Base-by-base conservation (phyloP, 2,113 vertebrate species). In the Heptranchias perlo region DNA sequence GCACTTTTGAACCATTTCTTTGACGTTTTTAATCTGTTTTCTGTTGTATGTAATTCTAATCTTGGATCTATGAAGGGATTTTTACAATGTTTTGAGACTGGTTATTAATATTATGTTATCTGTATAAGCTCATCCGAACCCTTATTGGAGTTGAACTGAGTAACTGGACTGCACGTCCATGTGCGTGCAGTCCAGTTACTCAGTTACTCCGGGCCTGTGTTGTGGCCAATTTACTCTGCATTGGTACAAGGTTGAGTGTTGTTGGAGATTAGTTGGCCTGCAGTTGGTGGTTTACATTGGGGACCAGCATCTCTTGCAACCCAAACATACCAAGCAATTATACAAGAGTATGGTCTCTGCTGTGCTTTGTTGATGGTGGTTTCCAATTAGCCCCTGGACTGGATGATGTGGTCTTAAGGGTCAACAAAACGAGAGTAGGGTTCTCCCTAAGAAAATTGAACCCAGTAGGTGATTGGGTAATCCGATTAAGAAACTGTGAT, bases 1-100 rank as follows among this genome's bases (percentile, higher is more conserved):
- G 35, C 54, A 62, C 61, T 93, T 93, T 62, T 62, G 58, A 93
- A 93, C n/a, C 16, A 44, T 82, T 47, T 16, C 18, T 89, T 84
- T 44, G 28, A 58, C 39, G 58, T 93, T 93, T 93, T 93, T 39
- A 93, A n/a, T n/a, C n/a, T n/a, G n/a, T n/a, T n/a, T n/a, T 93
- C 58, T 93, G 16, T 39, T 93, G 35, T 62, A 58, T 58, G 35
- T 39, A 62, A 62, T 93, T 39, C 89, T 64, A 93, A 93, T 3
- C 35, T n/a, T 93, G 21, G 58, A 39, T 62, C 89, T 39, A 18
- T 18, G n/a, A 93, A 62, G n/a, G 89, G 35, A n/a, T 62, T 39
- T 39, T 62, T 93, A 58, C 89, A 62, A 23, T 64, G 58, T 64
- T 93, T 93, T 62, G 58, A 93, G 58, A 93, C 14, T 93, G 58